Percentiles rank a stretch among this genome's conserved stretches.
phyloP scores from a whole-genome alignment of 1,140 invertebrate species.

The Elymnias hypermnestra region DNA sequence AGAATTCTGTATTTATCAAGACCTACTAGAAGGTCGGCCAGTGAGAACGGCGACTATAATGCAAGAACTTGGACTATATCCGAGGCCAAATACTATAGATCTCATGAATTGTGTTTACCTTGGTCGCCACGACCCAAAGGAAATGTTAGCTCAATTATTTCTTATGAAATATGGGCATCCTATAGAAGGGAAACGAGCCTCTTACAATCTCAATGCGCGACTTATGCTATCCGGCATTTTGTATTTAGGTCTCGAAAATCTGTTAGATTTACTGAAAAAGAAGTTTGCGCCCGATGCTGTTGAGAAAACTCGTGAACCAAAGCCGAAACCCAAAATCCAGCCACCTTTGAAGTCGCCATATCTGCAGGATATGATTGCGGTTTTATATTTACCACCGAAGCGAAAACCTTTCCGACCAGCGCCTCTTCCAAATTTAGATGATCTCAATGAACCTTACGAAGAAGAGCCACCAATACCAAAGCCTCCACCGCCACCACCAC shows the following conservation, averaged over 20 bases:
- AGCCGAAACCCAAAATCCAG: slow-evolving; percentile 29
- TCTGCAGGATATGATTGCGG: slow-evolving; percentile 47
- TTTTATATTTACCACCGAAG: slow-evolving; percentile 35
- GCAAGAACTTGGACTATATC: slow-evolving; percentile 41
- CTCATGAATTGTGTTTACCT: slow-evolving; percentile 48
- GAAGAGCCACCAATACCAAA: slow-evolving; percentile 45
- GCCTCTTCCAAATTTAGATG: slow-evolving; percentile 50
- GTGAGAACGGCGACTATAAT: slow-evolving; percentile 36
- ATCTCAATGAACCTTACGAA: slow-evolving; percentile 51
- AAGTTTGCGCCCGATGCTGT: slow-evolving; percentile 35
- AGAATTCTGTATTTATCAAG: slow-evolving; percentile 52
- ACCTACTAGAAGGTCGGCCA: slow-evolving; percentile 54
- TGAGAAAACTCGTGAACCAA: slow-evolving; percentile 19
- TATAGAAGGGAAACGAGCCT: slow-evolving; percentile 41
- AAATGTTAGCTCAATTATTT: slow-evolving; percentile 56
- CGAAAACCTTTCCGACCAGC: slow-evolving; percentile 30
- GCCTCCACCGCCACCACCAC: slow-evolving; percentile 41
- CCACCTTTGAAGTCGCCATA: slow-evolving; percentile 45
- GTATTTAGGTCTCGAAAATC: slow-evolving; percentile 48
- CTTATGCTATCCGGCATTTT: slow-evolving; percentile 55
- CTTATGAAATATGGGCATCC: slow-evolving; percentile 39
- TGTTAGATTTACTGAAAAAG: slow-evolving; percentile 38
- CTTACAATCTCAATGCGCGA: slow-evolving; percentile 46
- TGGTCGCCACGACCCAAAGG: slow-evolving; percentile 51
- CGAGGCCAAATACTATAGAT: slow-evolving; percentile 38